Percentiles rank a stretch among this genome's conserved stretches.
phyloP scores from a whole-genome alignment of 2,797 vertebrate genomes.

The Brachyrhaphis roseni region DNA sequence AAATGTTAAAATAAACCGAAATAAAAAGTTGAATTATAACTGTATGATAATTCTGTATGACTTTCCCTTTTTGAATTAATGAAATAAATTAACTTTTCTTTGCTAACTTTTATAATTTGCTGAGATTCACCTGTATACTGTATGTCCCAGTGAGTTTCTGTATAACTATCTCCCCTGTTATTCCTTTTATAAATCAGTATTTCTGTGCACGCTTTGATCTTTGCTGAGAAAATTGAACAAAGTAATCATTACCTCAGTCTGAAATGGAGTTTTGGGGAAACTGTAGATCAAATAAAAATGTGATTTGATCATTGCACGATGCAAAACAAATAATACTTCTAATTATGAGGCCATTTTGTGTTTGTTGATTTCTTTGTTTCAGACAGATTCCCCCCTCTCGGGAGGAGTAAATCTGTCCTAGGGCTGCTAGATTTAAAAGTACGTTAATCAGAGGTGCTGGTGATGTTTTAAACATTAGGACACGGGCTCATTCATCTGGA shows the following conservation, averaged over 20 bases:
- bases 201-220: neutral
- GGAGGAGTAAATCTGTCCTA: neutral
- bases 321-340: neutral
- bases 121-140: neutral
- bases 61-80: neutral
- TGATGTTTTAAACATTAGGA: slow-evolving; percentile 37
- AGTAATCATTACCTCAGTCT: neutral
- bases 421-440: slow-evolving; percentile 4
- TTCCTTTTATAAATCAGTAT: neutral
- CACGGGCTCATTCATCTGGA: neutral
- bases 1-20: neutral
- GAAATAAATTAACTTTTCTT: neutral
- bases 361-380: neutral
- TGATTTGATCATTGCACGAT: neutral
- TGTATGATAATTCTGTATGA: neutral
- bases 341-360: neutral
- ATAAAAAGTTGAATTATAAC: neutral
- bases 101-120: neutral
- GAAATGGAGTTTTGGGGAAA: neutral
- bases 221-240: neutral
- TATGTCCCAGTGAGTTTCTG: neutral
- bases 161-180: neutral
- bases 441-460: neutral
- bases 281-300: neutral
- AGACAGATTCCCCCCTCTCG: neutral